Percentiles rank a stretch among this genome's conserved stretches.
These are phyloP conservation scores for Heliornis fulica DNA, from an alignment of 2,113 vertebrate species.

Conservation along the genomic window DNA sequence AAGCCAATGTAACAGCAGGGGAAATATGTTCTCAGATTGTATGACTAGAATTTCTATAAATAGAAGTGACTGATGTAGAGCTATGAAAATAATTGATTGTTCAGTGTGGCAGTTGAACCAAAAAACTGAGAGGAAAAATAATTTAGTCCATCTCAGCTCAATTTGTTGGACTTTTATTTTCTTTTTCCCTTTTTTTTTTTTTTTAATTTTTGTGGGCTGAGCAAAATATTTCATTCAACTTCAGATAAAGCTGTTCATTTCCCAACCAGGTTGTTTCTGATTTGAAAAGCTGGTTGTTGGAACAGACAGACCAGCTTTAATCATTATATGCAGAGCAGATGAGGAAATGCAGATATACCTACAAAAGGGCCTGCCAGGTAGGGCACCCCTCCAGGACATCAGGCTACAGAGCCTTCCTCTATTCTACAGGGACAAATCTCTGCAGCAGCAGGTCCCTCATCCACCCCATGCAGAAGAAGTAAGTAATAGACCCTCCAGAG, in stretches of 20 bases:
- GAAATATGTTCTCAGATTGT: conserved; percentile 23
- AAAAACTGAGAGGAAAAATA: conserved; percentile 19
- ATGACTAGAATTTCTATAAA: conserved; percentile 42
- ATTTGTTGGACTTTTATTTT: not conserved
- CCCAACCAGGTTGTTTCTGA: not conserved
- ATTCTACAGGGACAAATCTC: not conserved
- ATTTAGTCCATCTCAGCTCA: not conserved
- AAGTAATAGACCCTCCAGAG: not conserved
- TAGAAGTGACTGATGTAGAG: conserved; percentile 8
- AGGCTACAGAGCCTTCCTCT: not conserved
- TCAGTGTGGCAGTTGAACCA: not conserved
- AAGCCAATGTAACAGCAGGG: conserved; percentile 31
- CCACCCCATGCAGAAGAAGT: not conserved
- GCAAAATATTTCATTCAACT: not conserved
- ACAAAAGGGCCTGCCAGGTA: not conserved
- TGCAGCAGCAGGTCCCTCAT: not conserved
- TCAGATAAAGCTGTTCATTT: not conserved
- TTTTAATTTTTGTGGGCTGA: not conserved
- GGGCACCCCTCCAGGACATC: not conserved
- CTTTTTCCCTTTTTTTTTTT: no score
- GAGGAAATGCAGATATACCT: not conserved
- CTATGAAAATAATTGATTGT: conserved; percentile 56
- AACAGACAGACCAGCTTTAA: not conserved
- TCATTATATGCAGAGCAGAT: not conserved
- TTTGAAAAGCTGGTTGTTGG: not conserved